Evolutionary conservation across 2,888 invertebrate species (phyloP).

Genomic region (Eurytoma adleriae): DNA sequence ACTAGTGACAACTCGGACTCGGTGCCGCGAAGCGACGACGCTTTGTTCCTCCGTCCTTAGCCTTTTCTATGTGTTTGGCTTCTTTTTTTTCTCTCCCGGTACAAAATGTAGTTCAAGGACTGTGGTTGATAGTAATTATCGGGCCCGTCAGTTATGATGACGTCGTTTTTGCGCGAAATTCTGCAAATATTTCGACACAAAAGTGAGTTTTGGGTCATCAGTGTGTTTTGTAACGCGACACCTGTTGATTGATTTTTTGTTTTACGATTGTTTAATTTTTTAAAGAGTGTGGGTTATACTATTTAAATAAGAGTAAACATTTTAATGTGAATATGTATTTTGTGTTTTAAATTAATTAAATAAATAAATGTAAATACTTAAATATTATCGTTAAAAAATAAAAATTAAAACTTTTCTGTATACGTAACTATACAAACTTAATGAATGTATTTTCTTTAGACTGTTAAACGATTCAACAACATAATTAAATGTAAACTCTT

Average conservation of each 20-base stretch:
- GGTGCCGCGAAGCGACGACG: not conserved
- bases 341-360: not conserved
- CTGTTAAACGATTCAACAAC: not conserved
- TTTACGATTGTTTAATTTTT: too few species aligned
- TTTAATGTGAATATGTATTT: too few species aligned
- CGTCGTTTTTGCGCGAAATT: constrained; percentile 24
- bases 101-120: constrained; percentile 32
- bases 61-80: not conserved
- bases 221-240: not conserved
- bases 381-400: too few species aligned
- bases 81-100: not conserved
- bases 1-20: constrained; percentile 41
- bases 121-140: not conserved
- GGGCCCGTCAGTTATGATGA: constrained; percentile 18
- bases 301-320: too few species aligned
- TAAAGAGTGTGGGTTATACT: too few species aligned
- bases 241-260: too few species aligned
- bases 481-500: not conserved
- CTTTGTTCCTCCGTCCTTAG: constrained; percentile 1
- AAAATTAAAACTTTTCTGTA: too few species aligned
- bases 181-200: constrained; percentile 32
- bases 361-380: too few species aligned
- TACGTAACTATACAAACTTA: not conserved
- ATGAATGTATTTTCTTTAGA: not conserved
- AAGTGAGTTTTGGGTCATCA: constrained; percentile 33